These are phyloP conservation scores for Sipha flava DNA, from an alignment of 1,140 invertebrate species.

Conservation along the genomic window DNA sequence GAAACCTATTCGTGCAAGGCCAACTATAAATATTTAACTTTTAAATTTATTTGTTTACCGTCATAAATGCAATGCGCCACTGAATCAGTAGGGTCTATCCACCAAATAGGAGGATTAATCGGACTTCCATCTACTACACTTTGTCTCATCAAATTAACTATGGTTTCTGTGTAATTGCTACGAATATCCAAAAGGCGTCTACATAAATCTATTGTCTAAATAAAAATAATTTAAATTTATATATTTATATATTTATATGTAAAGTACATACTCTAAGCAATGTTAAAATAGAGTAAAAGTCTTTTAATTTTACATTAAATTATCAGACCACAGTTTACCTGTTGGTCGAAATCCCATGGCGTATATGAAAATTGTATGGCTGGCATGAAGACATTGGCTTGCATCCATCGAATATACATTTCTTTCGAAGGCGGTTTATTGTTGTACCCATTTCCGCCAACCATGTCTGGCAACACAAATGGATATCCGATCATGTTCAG, in stretches of 20 bases:
- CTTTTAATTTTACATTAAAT: too few relatives aligned
- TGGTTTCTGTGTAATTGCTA: conserved; percentile 53
- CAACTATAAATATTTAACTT: too few relatives aligned
- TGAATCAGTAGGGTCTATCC: conserved; percentile 64
- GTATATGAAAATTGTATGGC: conserved; percentile 77
- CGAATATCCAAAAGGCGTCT: conserved; percentile 60
- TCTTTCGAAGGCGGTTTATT: conserved; percentile 55
- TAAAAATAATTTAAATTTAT: too few relatives aligned
- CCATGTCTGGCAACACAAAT: conserved; percentile 81
- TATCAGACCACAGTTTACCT: conserved; percentile 44
- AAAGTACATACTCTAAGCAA: too few relatives aligned
- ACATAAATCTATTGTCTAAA: conserved; percentile 55
- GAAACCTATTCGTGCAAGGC: too few relatives aligned
- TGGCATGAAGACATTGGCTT: conserved; percentile 79
- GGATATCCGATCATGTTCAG: conserved; percentile 78
- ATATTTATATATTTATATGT: too few relatives aligned
- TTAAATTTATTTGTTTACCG: conserved; percentile 45
- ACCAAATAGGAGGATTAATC: conserved; percentile 85
- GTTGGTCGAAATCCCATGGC: conserved; percentile 76
- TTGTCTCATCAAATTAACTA: conserved; percentile 53
- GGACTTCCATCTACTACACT: conserved; percentile 58
- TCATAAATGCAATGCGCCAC: conserved; percentile 57
- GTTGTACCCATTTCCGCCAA: conserved; percentile 77
- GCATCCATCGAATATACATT: conserved; percentile 83
- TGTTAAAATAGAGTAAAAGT: too few relatives aligned